These are phyloP conservation scores for Telmatherina bonti DNA, from an alignment of 2,797 vertebrate genomes.

Conservation along the genomic window DNA sequence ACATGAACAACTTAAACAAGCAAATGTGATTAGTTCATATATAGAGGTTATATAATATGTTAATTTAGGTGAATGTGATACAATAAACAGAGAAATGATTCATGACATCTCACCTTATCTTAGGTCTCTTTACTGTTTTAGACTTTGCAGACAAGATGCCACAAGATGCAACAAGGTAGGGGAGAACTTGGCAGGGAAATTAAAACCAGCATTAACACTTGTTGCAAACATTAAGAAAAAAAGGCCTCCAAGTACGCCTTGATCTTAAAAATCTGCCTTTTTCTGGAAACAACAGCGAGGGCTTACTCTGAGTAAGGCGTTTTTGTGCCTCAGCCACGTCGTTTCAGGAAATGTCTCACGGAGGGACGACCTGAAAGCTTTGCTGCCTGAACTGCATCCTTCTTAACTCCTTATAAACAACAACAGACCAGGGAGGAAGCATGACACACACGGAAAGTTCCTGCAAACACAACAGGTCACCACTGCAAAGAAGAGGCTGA, in stretches of 20 bases:
- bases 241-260: background rate
- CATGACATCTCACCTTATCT: background rate
- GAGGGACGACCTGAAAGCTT: constrained; percentile 46
- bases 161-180: no score
- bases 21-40: constrained; percentile 5
- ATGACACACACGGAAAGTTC: constrained; percentile 75
- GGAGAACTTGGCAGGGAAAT: background rate
- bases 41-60: background rate
- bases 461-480: constrained; percentile 63
- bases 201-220: background rate
- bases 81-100: background rate
- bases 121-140: background rate
- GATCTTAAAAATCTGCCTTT: background rate
- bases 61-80: background rate
- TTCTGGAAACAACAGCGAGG: background rate
- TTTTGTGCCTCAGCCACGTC: constrained; percentile 47
- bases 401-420: constrained; percentile 57
- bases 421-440: constrained; percentile 65
- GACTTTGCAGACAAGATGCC: background rate
- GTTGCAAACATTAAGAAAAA: background rate
- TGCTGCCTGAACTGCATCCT: constrained; percentile 62
- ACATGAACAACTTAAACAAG: background rate
- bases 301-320: background rate
- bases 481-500: constrained; percentile 7
- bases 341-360: constrained; percentile 60